phyloP scores from a whole-genome alignment of 2,888 invertebrate genomes.

The Conus canariensis region DNA sequence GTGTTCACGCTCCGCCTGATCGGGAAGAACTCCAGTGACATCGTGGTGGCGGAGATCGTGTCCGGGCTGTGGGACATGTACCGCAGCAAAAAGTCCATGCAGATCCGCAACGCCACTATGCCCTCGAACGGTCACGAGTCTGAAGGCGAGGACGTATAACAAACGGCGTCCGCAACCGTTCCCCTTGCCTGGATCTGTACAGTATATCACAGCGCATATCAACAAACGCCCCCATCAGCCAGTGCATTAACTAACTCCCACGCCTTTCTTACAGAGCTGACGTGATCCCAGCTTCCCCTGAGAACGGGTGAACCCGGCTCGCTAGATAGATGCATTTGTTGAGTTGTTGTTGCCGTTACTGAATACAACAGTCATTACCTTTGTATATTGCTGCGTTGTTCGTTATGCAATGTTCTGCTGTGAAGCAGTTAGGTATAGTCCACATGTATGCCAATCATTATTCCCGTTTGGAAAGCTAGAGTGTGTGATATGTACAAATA shows the following conservation, averaged over 20 bases:
- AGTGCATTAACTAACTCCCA: slow-evolving; percentile 1
- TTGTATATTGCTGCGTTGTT: not conserved
- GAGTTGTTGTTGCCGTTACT: not conserved
- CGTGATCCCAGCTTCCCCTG: not conserved
- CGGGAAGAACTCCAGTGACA: slow-evolving; percentile 76
- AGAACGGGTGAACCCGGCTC: not conserved
- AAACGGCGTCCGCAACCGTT: not conserved
- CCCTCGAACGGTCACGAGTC: slow-evolving; percentile 66
- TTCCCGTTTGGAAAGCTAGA: not conserved
- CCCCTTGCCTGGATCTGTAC: not conserved
- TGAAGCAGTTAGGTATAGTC: not conserved
- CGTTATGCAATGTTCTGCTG: not conserved
- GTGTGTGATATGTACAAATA: slow-evolving; percentile 10
- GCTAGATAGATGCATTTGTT: slow-evolving; percentile 17
- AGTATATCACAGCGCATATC: slow-evolving; percentile 3
- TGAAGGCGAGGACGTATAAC: slow-evolving; percentile 74
- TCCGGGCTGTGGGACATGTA: slow-evolving; percentile 76
- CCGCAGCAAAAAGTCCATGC: slow-evolving; percentile 71
- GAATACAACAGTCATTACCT: not conserved
- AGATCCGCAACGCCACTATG: slow-evolving; percentile 64
- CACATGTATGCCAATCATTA: not conserved
- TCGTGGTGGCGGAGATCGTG: slow-evolving; percentile 77
- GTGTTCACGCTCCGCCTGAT: slow-evolving; percentile 76
- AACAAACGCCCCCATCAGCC: not conserved
- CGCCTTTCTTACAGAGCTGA: not conserved